A percentile compares a stretch with the other conserved stretches of the same genome.
Evolutionary conservation across 2,113 vertebrate species (phyloP).

Genomic region (Centrocercus urophasianus): DNA sequence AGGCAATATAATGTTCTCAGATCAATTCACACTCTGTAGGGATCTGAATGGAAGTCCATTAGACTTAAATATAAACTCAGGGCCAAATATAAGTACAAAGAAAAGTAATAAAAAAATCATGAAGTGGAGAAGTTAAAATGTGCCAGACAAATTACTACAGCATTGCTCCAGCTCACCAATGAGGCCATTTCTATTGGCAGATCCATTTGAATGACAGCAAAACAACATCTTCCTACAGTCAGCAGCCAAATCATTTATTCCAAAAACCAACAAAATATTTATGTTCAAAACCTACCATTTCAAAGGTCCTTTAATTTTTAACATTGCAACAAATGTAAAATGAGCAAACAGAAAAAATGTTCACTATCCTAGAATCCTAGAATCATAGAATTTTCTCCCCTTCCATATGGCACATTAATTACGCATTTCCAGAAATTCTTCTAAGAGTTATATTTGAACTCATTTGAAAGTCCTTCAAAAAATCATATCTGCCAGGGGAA

Average conservation of each 20-base stretch:
- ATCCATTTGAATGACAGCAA: not conserved
- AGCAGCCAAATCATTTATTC: not conserved
- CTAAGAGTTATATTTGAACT: not conserved
- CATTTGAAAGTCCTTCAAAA: not conserved
- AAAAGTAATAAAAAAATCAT: not conserved
- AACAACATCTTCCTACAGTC: conserved; percentile 16
- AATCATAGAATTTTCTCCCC: not conserved
- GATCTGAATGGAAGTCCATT: not conserved
- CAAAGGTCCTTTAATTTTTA: not conserved
- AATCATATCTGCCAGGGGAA: not conserved
- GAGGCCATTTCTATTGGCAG: not conserved
- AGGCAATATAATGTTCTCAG: not conserved
- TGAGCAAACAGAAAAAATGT: not conserved
- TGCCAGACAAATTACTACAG: not conserved
- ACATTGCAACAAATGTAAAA: not conserved
- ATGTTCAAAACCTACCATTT: not conserved
- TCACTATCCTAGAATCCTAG: too few species aligned
- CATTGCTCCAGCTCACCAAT: conserved; percentile 42
- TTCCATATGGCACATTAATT: not conserved
- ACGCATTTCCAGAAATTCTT: not conserved
- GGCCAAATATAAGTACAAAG: not conserved
- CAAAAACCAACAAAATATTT: not conserved
- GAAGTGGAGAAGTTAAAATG: not conserved
- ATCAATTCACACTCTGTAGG: not conserved
- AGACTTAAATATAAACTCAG: not conserved